Evolutionary conservation across 2,797 vertebrate genomes (phyloP).

Genomic region (Sebastes dallii): DNA sequence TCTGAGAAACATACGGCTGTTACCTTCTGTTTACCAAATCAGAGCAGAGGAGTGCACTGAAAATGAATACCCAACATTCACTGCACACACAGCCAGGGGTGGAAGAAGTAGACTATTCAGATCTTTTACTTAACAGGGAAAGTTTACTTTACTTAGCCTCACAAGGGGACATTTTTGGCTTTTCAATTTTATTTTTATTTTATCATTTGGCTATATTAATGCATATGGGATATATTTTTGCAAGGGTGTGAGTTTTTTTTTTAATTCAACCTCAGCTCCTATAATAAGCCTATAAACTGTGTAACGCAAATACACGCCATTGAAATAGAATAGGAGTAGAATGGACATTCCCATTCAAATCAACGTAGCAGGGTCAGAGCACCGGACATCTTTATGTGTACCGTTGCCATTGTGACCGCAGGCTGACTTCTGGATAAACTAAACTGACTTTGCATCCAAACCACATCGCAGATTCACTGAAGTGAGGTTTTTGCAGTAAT

Average conservation of each 20-base stretch:
- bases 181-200: accelerated
- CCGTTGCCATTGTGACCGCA: background rate
- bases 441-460: accelerated
- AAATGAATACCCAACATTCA: background rate
- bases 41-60: background rate
- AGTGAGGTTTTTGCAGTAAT: background rate
- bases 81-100: background rate
- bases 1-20: background rate
- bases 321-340: background rate
- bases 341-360: background rate
- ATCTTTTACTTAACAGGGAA: background rate
- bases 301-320: accelerated
- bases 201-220: background rate
- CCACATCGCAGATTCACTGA: background rate
- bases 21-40: background rate
- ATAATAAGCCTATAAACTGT: background rate
- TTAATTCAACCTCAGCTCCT: background rate
- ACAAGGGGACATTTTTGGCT: background rate
- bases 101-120: background rate
- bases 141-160: background rate
- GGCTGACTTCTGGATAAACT: background rate
- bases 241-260: background rate
- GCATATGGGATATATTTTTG: background rate
- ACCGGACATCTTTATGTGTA: background rate
- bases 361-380: background rate